Conservation (phyloP, 2,113 vertebrate genomes). For the Bufo bufo region DNA sequence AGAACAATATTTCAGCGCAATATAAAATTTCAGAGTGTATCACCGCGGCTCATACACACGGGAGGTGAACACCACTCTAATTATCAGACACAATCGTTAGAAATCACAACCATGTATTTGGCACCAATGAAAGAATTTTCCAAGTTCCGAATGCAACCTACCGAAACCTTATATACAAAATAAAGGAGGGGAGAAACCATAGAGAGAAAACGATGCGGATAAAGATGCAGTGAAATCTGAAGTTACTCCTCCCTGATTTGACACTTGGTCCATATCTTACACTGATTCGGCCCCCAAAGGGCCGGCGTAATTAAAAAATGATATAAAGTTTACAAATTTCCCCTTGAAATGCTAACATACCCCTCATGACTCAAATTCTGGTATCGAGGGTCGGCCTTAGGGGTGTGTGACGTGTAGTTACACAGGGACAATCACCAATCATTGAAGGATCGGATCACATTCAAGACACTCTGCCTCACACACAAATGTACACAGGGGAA, state of each 20-base stretch:
- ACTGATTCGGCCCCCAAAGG: neutral
- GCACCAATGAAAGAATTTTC: neutral
- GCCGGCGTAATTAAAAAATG: neutral
- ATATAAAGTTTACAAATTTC: neutral
- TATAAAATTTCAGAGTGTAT: neutral
- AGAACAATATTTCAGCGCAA: neutral
- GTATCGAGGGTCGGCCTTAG: no score
- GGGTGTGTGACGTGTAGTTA: no score
- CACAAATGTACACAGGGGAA: no score
- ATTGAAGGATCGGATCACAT: no score
- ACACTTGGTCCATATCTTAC: neutral
- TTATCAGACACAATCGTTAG: neutral
- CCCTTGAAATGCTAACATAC: neutral
- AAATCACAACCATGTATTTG: conserved; percentile 1
- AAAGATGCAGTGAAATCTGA: neutral
- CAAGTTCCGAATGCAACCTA: neutral
- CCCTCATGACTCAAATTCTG: no score
- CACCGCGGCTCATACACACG: neutral
- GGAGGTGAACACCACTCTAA: conserved; percentile 9
- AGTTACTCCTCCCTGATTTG: neutral
- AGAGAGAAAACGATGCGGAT: neutral
- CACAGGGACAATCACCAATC: no score
- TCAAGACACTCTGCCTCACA: no score
- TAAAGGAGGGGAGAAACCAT: neutral
- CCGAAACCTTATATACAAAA: neutral